Conservation (phyloP, 2,113 vertebrate genomes). For the Nerophis ophidion region DNA sequence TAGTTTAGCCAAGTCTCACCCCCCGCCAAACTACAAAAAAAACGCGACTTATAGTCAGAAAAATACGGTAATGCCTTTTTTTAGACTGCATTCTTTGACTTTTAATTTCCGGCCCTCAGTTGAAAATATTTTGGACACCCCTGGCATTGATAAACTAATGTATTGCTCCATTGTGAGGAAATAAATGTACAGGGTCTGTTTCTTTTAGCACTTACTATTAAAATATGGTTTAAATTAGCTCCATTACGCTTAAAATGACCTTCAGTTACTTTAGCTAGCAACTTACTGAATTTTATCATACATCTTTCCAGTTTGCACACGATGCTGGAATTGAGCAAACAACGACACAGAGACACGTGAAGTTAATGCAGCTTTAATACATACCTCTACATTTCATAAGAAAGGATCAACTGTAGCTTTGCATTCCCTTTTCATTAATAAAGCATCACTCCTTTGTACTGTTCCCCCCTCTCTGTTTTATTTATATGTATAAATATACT, state of each 20-base stretch:
- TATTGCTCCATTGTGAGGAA: too few species aligned
- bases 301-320: neutral
- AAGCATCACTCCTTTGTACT: conserved; percentile 50
- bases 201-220: neutral
- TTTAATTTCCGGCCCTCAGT: too few species aligned
- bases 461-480: conserved; percentile 32
- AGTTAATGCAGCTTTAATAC: conserved; percentile 75
- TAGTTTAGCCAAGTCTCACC: too few species aligned
- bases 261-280: neutral
- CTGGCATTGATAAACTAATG: too few species aligned
- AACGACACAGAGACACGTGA: conserved; percentile 38
- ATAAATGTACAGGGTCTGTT: too few species aligned
- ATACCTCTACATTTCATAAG: conserved; percentile 70
- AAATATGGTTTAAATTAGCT: neutral
- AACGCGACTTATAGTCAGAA: too few species aligned
- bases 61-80: too few species aligned
- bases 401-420: conserved; percentile 63
- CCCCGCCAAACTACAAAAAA: too few species aligned
- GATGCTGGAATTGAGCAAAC: neutral
- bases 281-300: neutral
- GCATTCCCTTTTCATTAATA: conserved; percentile 59
- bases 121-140: too few species aligned
- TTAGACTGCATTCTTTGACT: too few species aligned
- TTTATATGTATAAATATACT: neutral
- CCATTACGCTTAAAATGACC: conserved; percentile 14